Conservation (phyloP, 2,797 vertebrate species). For the Poeciliopsis infans region DNA sequence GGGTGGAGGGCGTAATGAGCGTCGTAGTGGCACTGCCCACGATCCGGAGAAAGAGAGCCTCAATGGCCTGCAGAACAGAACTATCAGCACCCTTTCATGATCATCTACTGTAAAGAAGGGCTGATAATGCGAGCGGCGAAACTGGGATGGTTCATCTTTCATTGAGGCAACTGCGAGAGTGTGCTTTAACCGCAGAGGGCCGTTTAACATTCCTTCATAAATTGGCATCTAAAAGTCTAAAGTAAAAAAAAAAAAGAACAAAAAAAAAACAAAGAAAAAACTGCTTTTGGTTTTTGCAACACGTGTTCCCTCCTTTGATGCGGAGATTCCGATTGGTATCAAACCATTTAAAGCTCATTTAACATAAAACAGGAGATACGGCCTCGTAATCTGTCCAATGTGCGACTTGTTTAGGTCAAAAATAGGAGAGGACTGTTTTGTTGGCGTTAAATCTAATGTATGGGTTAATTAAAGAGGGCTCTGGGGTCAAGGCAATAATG, state of each 20-base stretch:
- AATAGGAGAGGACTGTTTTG: slow-evolving; percentile 28
- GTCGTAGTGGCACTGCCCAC: slow-evolving; percentile 68
- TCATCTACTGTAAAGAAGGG: slow-evolving; percentile 60
- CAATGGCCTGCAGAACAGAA: slow-evolving; percentile 66
- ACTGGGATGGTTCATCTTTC: slow-evolving; percentile 53
- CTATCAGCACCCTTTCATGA: slow-evolving; percentile 76
- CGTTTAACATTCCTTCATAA: slow-evolving; percentile 66
- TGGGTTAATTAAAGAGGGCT: slow-evolving; percentile 82
- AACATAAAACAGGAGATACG: slow-evolving; percentile 41
- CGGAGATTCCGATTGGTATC: slow-evolving; percentile 52
- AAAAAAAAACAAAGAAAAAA: slow-evolving; percentile 12
- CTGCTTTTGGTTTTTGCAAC: slow-evolving; percentile 41
- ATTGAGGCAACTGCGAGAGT: slow-evolving; percentile 29
- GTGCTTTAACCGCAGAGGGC: slow-evolving; percentile 46
- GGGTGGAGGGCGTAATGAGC: slow-evolving; percentile 56
- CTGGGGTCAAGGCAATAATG: slow-evolving; percentile 86
- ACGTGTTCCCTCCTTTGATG: slow-evolving; percentile 62
- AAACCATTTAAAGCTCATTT: slow-evolving; percentile 46
- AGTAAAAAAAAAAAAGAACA: slow-evolving; percentile 4
- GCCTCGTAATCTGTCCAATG: slow-evolving; percentile 40
- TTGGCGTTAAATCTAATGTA: slow-evolving; percentile 80
- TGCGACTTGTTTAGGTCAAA: slow-evolving; percentile 34
- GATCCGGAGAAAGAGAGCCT: slow-evolving; percentile 54
- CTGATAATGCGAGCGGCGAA: slow-evolving; percentile 58
- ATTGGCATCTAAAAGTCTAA: slow-evolving; percentile 50